Percentiles rank a stretch among this genome's conserved stretches.
Conservation (phyloP, 2,113 vertebrate species). For the Dicrurus megarhynchus region DNA sequence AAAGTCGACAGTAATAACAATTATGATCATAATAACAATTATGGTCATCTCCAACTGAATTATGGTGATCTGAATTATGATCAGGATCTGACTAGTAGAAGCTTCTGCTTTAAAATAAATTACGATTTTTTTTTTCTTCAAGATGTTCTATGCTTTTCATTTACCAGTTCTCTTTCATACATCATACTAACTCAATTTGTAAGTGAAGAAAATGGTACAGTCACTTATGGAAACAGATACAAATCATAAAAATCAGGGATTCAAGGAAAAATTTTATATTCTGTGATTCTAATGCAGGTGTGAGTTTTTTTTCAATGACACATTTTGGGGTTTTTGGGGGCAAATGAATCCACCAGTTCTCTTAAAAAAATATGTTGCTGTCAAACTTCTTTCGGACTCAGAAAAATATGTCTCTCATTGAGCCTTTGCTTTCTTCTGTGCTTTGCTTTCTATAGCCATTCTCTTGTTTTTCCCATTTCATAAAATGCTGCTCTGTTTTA, state of each 20-base stretch:
- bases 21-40: neutral
- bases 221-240: neutral
- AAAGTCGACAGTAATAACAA: neutral
- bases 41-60: neutral
- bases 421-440: neutral
- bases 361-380: neutral
- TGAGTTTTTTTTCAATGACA: neutral
- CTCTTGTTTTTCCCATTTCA: neutral
- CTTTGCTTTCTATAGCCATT: neutral
- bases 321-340: neutral
- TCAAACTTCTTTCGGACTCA: neutral
- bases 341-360: neutral
- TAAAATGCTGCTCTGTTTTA: fast-evolving
- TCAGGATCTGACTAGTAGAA: neutral
- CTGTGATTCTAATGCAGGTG: neutral
- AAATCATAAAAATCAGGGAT: neutral
- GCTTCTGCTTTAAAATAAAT: neutral
- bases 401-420: neutral
- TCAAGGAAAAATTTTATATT: neutral
- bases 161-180: neutral
- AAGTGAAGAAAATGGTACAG: neutral
- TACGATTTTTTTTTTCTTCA: neutral
- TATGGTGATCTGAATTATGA: too few species aligned
- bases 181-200: neutral
- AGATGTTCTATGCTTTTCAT: neutral